A percentile compares a stretch with the other conserved stretches of the same genome.
phyloP scores from a whole-genome alignment of 92 coral and sea anemone genomes.

The Epizoanthus stellaris region DNA sequence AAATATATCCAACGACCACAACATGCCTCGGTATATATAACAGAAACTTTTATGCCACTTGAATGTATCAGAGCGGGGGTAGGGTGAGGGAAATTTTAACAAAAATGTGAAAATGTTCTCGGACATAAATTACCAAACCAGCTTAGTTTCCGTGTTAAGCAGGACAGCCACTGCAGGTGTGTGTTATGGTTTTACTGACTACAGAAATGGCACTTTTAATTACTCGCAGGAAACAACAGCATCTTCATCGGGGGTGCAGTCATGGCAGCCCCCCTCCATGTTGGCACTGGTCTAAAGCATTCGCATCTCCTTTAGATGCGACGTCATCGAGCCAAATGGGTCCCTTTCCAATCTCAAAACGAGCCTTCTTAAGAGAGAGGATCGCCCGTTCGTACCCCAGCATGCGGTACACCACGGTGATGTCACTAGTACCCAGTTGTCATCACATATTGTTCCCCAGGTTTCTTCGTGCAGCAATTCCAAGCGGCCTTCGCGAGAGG shows the following conservation, averaged over 20 bases:
- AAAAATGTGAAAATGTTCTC: no score
- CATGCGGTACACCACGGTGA: conserved; percentile 5
- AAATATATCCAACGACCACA: no score
- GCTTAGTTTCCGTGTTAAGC: no score
- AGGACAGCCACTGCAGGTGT: no score
- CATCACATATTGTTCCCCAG: conserved; percentile 15
- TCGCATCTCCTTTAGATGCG: conserved; percentile 10
- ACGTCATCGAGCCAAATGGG: conserved; percentile 15
- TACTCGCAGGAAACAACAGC: conserved; percentile 1
- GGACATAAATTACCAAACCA: no score
- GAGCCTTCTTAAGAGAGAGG: background rate
- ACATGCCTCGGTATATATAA: no score
- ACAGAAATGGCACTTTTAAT: no score
- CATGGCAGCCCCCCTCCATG: conserved; percentile 8
- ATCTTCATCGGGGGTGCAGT: conserved; percentile 7
- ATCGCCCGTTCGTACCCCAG: conserved; percentile 7
- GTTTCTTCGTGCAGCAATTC: conserved; percentile 9
- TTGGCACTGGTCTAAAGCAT: background rate
- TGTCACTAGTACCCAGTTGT: conserved; percentile 6
- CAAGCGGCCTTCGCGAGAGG: conserved; percentile 10
- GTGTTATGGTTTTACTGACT: no score
- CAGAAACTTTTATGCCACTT: no score
- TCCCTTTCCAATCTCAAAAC: background rate
- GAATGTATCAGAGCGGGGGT: no score
- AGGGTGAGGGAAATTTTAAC: no score